Evolutionary conservation across 2,797 vertebrate species (phyloP).

Genomic region (Neomorphus geoffroyi): DNA sequence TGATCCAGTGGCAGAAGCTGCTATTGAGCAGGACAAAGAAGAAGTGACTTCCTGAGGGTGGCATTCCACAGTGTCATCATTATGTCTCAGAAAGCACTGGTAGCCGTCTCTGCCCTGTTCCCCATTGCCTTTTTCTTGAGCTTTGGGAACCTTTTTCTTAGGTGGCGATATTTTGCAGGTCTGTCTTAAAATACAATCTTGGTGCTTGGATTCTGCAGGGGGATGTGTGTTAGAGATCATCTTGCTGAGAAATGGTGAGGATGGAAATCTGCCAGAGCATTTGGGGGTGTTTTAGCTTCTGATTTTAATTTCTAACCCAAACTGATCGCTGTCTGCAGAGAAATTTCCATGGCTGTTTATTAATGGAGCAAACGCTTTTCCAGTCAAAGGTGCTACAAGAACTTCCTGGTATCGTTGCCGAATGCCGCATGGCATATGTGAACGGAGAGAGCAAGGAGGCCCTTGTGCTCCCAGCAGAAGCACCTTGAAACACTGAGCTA

Average conservation of each 20-base stretch:
- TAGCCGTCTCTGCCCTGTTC: background rate
- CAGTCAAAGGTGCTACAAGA: background rate
- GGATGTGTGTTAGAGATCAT: background rate
- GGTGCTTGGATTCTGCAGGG: background rate
- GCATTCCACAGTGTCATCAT: fast-evolving
- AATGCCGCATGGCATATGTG: fast-evolving
- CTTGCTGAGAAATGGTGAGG: background rate
- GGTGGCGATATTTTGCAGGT: fast-evolving
- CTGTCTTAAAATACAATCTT: background rate
- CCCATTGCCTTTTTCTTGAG: background rate
- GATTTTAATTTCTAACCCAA: slow-evolving; percentile 22
- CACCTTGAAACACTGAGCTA: background rate
- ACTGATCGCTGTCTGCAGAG: background rate
- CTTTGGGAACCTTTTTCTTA: background rate
- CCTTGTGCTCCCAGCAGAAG: background rate
- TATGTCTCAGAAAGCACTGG: background rate
- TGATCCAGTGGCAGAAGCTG: background rate
- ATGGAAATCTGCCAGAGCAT: background rate
- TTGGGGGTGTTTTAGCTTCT: background rate
- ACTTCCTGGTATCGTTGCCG: background rate
- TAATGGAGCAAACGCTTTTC: background rate
- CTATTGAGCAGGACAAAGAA: background rate
- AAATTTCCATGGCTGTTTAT: background rate
- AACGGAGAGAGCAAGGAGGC: background rate
- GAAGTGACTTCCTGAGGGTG: background rate